Conservation (phyloP, 2,113 vertebrate genomes). For the Neodontobutis hainanensis region DNA sequence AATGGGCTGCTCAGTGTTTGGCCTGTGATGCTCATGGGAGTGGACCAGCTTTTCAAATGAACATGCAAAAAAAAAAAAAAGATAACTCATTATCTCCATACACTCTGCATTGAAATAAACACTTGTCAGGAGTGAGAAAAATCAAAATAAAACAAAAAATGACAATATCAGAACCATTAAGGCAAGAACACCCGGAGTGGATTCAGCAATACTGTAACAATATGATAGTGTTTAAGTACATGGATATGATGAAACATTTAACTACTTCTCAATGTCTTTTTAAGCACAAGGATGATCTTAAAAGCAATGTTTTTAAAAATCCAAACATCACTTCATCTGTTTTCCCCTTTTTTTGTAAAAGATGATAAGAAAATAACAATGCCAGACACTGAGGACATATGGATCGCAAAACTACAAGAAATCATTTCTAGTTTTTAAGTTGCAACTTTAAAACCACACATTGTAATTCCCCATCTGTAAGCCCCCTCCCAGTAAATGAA, state of each 20-base stretch:
- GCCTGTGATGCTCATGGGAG: constrained; percentile 72
- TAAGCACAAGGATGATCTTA: constrained; percentile 74
- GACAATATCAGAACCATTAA: constrained; percentile 81
- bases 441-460: constrained; percentile 79
- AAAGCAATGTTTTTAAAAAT: constrained; percentile 66
- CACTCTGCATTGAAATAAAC: constrained; percentile 45
- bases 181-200: constrained; percentile 83
- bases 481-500: constrained; percentile 68
- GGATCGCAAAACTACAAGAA: constrained; percentile 81
- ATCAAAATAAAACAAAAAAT: constrained; percentile 53
- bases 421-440: constrained; percentile 75
- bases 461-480: constrained; percentile 59
- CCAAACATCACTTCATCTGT: constrained; percentile 67
- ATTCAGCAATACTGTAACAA: constrained; percentile 77
- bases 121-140: constrained; percentile 53
- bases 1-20: constrained; percentile 75
- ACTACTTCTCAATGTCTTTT: constrained; percentile 76
- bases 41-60: constrained; percentile 75
- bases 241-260: constrained; percentile 81
- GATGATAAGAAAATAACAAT: constrained; percentile 78
- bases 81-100: constrained; percentile 18
- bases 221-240: constrained; percentile 76
- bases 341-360: constrained; percentile 66
- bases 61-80: constrained; percentile 68
- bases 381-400: constrained; percentile 79